Base-by-base conservation (phyloP, 2,888 invertebrate genomes). In the Autographa pulchrina region DNA sequence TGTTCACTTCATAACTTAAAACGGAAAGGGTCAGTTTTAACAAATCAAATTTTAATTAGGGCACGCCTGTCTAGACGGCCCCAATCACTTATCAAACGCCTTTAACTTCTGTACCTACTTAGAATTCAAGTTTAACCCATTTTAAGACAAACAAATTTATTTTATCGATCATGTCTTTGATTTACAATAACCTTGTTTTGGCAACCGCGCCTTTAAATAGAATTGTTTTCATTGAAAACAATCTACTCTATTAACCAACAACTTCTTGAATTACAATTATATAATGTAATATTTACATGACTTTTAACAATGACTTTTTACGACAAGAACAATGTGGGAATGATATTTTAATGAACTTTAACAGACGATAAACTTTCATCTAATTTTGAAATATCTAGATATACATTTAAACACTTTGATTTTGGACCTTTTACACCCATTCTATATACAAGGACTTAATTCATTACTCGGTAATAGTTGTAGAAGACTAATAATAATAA, bases 91-190 rank as follows among this genome's bases (percentile, higher is more conserved):
- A 72, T 5, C 38, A 61, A 35, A 59, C 52, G 48, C 31, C 25
- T 56, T 4, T 35, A 68, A 72, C 56, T 61, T 38, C 16, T 16
- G 58, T 14, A 76, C 63, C 68, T 43, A 76, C 63, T 72, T 43
- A 71, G 71, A 58, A 56, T 68, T 64, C n/a, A 71, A 71, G 25
- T 62, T 61, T 41, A 62, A 3, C 32, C 38, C 68, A 58, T 66
- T 75, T 76, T 56, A 65, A 35, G 58, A 48, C 60, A 68, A 76
- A 68, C 71, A 71, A 80, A 59, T 32, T 76, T 1, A 66, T 72
- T 75, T 80, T 64, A 78, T 68, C 9, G 68, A 54, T 16, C 16
- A 60, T 52, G 54, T 43, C 61, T 76, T 25, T 63, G 76, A 63
- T 68, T 66, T 60, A 16, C 61, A 66, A 78, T 38, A 68, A 68